These are phyloP conservation scores for Vesta saturnalis DNA, from an alignment of 2,888 invertebrate genomes.

Conservation along the genomic window DNA sequence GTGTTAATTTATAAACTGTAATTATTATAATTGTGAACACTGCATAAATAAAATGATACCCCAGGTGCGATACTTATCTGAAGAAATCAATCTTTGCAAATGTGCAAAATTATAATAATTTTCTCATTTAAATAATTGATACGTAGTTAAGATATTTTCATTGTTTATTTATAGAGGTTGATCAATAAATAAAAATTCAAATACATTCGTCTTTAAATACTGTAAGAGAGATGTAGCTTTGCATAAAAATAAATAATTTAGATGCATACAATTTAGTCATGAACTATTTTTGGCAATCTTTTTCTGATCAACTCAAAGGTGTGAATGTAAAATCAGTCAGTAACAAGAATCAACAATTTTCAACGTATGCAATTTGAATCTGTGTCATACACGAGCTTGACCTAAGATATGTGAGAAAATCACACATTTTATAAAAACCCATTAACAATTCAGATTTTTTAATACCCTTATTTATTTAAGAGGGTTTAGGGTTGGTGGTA, in stretches of 20 bases:
- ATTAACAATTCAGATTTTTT: not conserved
- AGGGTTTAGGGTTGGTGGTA: not conserved
- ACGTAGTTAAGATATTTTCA: too few species aligned
- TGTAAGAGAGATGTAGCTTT: not conserved
- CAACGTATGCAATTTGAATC: conserved; percentile 21
- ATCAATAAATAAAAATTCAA: not conserved
- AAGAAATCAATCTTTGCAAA: too few species aligned
- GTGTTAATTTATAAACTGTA: too few species aligned
- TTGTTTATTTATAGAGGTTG: not conserved
- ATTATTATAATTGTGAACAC: too few species aligned
- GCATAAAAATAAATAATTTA: conserved; percentile 14
- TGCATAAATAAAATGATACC: too few species aligned
- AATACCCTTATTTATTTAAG: not conserved
- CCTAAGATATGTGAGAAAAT: conserved; percentile 19
- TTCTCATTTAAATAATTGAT: too few species aligned
- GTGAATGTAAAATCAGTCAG: conserved; percentile 22
- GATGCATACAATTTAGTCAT: conserved; percentile 16
- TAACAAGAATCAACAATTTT: conserved; percentile 26
- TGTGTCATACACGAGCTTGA: conserved; percentile 32
- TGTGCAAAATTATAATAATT: too few species aligned
- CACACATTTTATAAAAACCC: not conserved
- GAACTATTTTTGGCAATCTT: conserved; percentile 21
- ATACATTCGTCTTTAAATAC: not conserved
- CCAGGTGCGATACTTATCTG: too few species aligned
- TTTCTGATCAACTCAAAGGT: conserved; percentile 14